Percentiles rank a stretch among this genome's conserved stretches.
phyloP scores from a whole-genome alignment of 2,113 vertebrate species.

The Beaufortia kweichowensis region DNA sequence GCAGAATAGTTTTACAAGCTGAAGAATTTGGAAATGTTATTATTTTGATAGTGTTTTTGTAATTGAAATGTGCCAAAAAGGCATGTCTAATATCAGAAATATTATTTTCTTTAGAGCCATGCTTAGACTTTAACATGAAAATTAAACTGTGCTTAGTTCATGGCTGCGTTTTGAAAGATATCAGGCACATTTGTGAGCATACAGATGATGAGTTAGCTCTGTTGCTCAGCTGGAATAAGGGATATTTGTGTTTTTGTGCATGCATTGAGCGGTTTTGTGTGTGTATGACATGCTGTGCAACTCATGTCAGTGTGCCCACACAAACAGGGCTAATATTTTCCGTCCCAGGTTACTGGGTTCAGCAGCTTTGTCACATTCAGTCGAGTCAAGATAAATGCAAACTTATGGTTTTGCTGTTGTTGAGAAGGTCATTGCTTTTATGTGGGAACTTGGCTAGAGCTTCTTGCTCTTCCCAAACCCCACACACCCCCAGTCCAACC shows the following conservation, averaged over 20 bases:
- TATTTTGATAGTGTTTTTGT: constrained; percentile 12
- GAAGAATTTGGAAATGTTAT: constrained; percentile 14
- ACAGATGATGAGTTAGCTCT: background rate
- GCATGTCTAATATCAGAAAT: constrained; percentile 19
- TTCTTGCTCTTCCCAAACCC: constrained; percentile 50
- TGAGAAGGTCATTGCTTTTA: constrained; percentile 70
- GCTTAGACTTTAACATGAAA: constrained; percentile 2
- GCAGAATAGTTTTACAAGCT: constrained; percentile 19
- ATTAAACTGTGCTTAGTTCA: constrained; percentile 40
- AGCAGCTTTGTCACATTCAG: constrained; percentile 50
- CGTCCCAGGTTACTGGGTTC: constrained; percentile 35
- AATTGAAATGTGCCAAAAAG: constrained; percentile 19
- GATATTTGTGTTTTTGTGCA: constrained; percentile 38
- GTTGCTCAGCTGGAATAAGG: constrained; percentile 14
- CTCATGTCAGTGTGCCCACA: constrained; percentile 59
- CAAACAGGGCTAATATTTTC: constrained; percentile 50
- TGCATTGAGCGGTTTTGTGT: constrained; percentile 57
- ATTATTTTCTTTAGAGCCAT: constrained; percentile 17
- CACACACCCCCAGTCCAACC: constrained; percentile 18
- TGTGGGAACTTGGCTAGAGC: constrained; percentile 68
- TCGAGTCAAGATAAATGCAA: constrained; percentile 65
- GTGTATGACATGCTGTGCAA: constrained; percentile 49
- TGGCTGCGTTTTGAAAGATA: constrained; percentile 10
- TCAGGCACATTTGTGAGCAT: background rate
- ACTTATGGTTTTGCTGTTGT: constrained; percentile 56